Evolutionary conservation across 2,888 invertebrate species (phyloP), one percentile per base, ranked within the genome.

Genomic region (Pinctada fucata): DNA sequence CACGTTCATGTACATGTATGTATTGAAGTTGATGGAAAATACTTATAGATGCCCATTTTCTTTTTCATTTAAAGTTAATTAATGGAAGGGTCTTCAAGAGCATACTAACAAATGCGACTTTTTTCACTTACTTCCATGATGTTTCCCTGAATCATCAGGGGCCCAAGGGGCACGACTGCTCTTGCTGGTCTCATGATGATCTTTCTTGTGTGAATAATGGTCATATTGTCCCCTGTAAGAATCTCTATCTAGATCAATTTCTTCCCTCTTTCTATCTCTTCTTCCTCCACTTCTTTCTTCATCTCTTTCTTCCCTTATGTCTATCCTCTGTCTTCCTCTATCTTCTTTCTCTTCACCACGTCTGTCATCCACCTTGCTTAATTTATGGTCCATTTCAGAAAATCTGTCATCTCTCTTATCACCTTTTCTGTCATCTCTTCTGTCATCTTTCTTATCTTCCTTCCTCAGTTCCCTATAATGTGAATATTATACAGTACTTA

Each of bases 391-490:
- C 6, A 52, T 66, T 16, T 75, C 45, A 65, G 58, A 6, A 58
- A 58, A 58, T 58, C 13, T 58, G 58, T 58, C 58, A 58, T 58
- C 58, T 58, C 13, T 58, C 13, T 52, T 48, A 51, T 76, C 75
- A 13, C 68, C 45, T 51, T 63, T 72, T 50, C 67, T 72, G 10
- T 74, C 81, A 58, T 76, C 74, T 45, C 79, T 66, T 71, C 82
- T 79, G 52, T 82, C 82, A 65, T 75, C 79, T 63, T 79, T 75
- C 51, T 76, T 77, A 6, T 85, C 84, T 63, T 76, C 68, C 72
- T 73, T 78, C 78, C 63, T 78, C 48, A 51, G n/a, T 5, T 72
- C 72, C 48, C 72, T 72, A 16, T 5, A 63, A 64, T 48, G 13
- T 8, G 10, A 63, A 64, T 63, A 16, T 16, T 5, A 45, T 31